Base-by-base conservation (phyloP, 2,888 invertebrate genomes). In the Dryocosmus kuriphilus region DNA sequence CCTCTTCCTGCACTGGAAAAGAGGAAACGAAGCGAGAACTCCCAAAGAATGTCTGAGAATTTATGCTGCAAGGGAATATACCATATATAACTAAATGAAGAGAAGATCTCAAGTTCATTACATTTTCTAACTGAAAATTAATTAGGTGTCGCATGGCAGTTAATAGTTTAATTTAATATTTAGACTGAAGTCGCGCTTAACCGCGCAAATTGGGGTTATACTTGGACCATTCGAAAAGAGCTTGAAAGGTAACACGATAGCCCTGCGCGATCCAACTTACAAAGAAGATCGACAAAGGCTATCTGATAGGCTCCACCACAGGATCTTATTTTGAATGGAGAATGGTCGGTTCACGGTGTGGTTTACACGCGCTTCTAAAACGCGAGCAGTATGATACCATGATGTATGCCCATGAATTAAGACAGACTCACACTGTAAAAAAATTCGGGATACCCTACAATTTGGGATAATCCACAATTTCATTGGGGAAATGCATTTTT, bases 271-370 rank as follows among this genome's bases (percentile, higher is more conserved):
- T 81, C 84, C 87, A 81, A 85, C 83, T 82, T 82, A 83, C 82
- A 84, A 87, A 87, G 85, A 84, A 85, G 83, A 86, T 86, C 86
- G 85, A 88, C 88, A 88, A 87, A 88, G 86, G 85, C 84, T 83
- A 86, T 85, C 84, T 85, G 87, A 87, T 88, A 86, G 85, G 84
- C 82, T 78, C 79, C 76, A 67, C 63, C 67, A 75, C 77, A 80
- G 82, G 84, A 84, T 86, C 82, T 83, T 32, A 80, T 55, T 75
- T 80, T 86, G 84, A 86, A 87, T 86, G 85, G 85, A 86, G 83
- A 81, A 79, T 79, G 82, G 85, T 81, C 67, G 83, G 86, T 80
- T 80, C 79, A 82, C 81, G 81, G 86, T 84, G 80, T 82, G 83
- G 80, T 85, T 86, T 86, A 86, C 84, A 80, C 77, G 75, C 82